Evolutionary conservation across 2,113 vertebrate genomes (phyloP), one percentile per base, ranked within the genome.

Genomic region (Cephalopholis sonnerati): DNA sequence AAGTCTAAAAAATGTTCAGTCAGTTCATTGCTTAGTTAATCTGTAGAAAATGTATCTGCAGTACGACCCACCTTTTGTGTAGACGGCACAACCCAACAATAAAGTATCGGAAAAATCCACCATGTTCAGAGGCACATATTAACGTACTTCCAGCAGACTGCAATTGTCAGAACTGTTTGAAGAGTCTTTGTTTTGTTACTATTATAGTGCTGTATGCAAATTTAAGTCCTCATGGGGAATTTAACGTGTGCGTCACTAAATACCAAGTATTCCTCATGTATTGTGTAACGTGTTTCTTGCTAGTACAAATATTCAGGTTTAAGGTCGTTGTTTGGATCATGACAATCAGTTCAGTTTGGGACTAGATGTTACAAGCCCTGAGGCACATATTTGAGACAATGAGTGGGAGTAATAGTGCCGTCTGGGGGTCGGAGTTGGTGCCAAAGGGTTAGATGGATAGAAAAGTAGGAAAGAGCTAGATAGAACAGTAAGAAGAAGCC

Each of bases 141-240:
- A 68, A 61, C 50, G 59, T 72, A 27, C 61, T 76, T 59, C 7
- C 7, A 7, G 71, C 82, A 81, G 92, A 87, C 80, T 86, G 70
- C 54, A 20, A 84, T 87, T 91, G 66, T 89, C 65, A 44, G 53
- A 7, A 39, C 27, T 58, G 62, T 82, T 87, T 71, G 8, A 62
- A 78, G 46, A 44, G 3, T 65, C 5, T 44, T 44, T 39, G 22
- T 22, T 64, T 24, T 46, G n/a, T 25, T n/a, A 46, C 63, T 44
- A 4, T 69, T 68, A 15, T 11, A 16, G n/a, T 20, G n/a, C 25
- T 27, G 2, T 67, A 1, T n/a, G 61, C 11, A 41, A 41, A 41
- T n/a, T 7, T 12, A 3, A 13, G 11, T 39, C 4, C 1, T 63
- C 57, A 27, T 15, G 25, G 12, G 25, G 27, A 6, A 59, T 41